These are phyloP conservation scores for Dione vanillae DNA, from an alignment of 2,888 invertebrate genomes.

Conservation along the genomic window DNA sequence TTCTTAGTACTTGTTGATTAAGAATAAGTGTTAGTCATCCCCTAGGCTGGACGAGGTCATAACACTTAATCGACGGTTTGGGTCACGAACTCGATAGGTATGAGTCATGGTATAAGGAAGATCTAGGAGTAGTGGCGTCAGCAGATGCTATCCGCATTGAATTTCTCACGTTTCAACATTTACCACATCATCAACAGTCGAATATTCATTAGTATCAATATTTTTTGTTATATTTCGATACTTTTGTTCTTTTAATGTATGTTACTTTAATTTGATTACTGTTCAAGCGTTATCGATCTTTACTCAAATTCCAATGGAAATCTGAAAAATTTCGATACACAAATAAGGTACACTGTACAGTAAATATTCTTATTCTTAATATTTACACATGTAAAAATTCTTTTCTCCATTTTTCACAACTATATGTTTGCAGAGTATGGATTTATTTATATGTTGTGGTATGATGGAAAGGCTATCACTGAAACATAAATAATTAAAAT, in stretches of 20 bases:
- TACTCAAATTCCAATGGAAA: too few relatives aligned
- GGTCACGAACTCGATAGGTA: slow-evolving; percentile 71
- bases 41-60: slow-evolving; percentile 65
- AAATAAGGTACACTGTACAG: too few relatives aligned
- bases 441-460: too few relatives aligned
- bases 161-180: slow-evolving; percentile 46
- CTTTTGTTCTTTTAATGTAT: neutral
- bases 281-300: too few relatives aligned
- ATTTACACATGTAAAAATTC: too few relatives aligned
- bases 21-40: slow-evolving; percentile 57
- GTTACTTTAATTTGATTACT: neutral
- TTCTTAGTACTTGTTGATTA: slow-evolving; percentile 50
- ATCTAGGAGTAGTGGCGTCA: slow-evolving; percentile 78
- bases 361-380: too few relatives aligned
- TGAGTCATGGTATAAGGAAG: slow-evolving; percentile 80
- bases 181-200: slow-evolving; percentile 30
- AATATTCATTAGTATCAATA: slow-evolving; percentile 25
- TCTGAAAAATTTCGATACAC: too few relatives aligned
- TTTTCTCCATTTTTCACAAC: too few relatives aligned
- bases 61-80: slow-evolving; percentile 70
- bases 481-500: too few relatives aligned
- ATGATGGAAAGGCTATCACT: too few relatives aligned
- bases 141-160: slow-evolving; percentile 49
- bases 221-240: neutral
- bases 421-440: too few relatives aligned